Conservation (phyloP, 2,113 vertebrate genomes). For the Oryctolagus cuniculus region mOryCun1.1 NC_091435.1:3264001-3264500, state of each 20-base stretch:
- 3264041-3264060: neutral
- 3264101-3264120: rapidly evolving
- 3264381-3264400: rapidly evolving
- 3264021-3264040: neutral
- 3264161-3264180: neutral
- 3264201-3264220: conserved; percentile 57
- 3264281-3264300: neutral
- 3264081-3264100: neutral
- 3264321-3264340: neutral
- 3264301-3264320: neutral
- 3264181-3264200: neutral
- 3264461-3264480: neutral
- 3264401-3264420: rapidly evolving
- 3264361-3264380: neutral
- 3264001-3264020: rapidly evolving
- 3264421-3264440: rapidly evolving
- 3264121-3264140: neutral
- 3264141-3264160: neutral
- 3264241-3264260: neutral
- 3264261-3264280: neutral
- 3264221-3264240: neutral
- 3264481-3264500: neutral
- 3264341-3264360: neutral
- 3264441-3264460: neutral
- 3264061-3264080: neutral